Percentiles rank a stretch among this genome's conserved stretches.
phyloP scores from a whole-genome alignment of 2,888 invertebrate species.

The Zelleria hepariella region DNA sequence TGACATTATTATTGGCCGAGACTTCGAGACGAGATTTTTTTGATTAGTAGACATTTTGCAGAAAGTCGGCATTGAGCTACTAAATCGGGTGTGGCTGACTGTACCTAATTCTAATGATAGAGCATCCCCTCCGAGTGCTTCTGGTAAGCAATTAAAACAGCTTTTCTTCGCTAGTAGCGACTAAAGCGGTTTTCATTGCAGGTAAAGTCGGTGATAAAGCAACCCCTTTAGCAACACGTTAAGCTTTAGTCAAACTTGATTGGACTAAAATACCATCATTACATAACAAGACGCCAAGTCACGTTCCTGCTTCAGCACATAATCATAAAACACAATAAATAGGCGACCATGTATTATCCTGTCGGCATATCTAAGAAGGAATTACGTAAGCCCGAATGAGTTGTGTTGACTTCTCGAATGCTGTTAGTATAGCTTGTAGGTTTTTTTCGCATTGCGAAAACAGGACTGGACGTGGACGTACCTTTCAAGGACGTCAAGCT shows the following conservation, averaged over 20 bases:
- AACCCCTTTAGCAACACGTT: too few relatives aligned
- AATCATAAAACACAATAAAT: not conserved
- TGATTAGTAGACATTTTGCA: too few relatives aligned
- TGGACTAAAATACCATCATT: not conserved
- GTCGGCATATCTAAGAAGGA: not conserved
- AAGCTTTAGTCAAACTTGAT: not conserved
- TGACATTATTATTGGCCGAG: too few relatives aligned
- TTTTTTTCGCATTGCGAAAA: not conserved
- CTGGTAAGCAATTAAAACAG: too few relatives aligned
- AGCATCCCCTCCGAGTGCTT: too few relatives aligned
- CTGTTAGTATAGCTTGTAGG: not conserved
- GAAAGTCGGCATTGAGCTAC: too few relatives aligned
- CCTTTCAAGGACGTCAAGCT: not conserved
- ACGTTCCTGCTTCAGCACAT: not conserved
- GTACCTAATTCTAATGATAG: too few relatives aligned
- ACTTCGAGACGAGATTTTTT: too few relatives aligned
- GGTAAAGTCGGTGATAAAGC: too few relatives aligned
- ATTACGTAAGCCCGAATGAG: slow-evolving; percentile 5
- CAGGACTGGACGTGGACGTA: not conserved
- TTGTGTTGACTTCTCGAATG: slow-evolving; percentile 2
- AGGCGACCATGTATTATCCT: not conserved
- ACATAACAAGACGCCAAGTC: not conserved
- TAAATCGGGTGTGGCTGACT: too few relatives aligned
- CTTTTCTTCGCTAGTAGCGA: too few relatives aligned
- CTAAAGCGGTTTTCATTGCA: too few relatives aligned